Base-by-base conservation (phyloP, 2,113 vertebrate genomes). In the Mirounga angustirostris region DNA sequence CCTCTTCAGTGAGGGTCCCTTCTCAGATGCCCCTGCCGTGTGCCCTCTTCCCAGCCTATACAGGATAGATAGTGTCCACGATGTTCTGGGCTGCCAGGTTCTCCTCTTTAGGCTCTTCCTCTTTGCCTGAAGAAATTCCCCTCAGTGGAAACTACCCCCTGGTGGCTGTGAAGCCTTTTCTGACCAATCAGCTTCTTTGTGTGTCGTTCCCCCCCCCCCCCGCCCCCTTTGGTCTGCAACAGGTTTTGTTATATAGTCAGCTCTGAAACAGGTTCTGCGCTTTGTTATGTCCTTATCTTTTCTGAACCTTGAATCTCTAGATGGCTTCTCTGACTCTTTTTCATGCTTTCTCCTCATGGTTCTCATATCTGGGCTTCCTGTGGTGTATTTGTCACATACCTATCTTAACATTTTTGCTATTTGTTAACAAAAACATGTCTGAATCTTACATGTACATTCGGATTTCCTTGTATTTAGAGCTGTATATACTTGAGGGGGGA, bases 51-150 rank as follows among this genome's bases (percentile, higher is more conserved):
- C 7, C 24, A 65, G 28, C 63, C 14, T 33, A 2, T 16, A 3
- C 33, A 19, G 65, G 59, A 14, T 14, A 19, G 33, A 14, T 14
- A 19, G 33, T 56, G 56, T 87, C 73, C 65, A 67, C 9, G 16
- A 50, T 76, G 36, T 30, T 88, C 56, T 26, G 0, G 28, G 46
- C 19, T 54, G 40, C 24, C 67, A 14, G 58, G 52, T 79, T 88
- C 80, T 74, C 22, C n/a, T 91, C 78, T 91, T n/a, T 15, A 90
- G 63, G 40, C 71, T 52, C 71, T 91, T 90, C 58, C 43, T 93
- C 71, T 86, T 65, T 82, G 79, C 84, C 40, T 84, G 61, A 85
- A 96, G 87, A 85, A 95, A 91, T 71, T 82, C 19, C 52, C 52
- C 43, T 87, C 18, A 43, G 33, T 78, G 88, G 88, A 87, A 73